Conservation (phyloP, 30 jellyfish, hydroid and myxozoan species). For the Pseudorhiza aurosa region DNA sequence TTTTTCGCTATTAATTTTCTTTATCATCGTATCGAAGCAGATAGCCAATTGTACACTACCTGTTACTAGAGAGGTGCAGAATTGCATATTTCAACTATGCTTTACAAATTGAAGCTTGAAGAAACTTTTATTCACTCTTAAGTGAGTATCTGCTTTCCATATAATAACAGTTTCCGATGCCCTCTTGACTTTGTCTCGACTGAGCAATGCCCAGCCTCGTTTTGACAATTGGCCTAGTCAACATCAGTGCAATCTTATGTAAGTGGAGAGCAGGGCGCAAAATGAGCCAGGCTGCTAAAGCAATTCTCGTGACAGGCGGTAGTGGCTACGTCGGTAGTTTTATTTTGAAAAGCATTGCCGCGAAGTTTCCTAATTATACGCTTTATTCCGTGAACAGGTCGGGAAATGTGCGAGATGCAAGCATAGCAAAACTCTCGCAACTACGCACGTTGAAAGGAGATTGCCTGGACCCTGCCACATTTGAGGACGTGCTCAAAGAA, state of each 20-base stretch:
- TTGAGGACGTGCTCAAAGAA: constrained; percentile 48
- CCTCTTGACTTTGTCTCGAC: too few relatives aligned
- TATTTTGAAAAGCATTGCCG: constrained; percentile 53
- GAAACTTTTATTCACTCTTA: too few relatives aligned
- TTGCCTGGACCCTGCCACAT: constrained; percentile 62
- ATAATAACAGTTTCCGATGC: too few relatives aligned
- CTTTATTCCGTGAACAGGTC: constrained; percentile 62
- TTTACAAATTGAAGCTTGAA: too few relatives aligned
- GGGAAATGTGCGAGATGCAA: constrained; percentile 54
- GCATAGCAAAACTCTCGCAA: constrained; percentile 28
- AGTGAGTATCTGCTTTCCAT: too few relatives aligned
- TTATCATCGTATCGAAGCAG: too few relatives aligned
- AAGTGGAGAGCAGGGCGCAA: background rate
- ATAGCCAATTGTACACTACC: too few relatives aligned
- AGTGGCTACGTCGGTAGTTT: constrained; percentile 76
- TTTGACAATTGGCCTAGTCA: constrained; percentile 11
- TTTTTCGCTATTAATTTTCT: too few relatives aligned
- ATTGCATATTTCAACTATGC: too few relatives aligned
- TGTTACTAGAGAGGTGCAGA: too few relatives aligned
- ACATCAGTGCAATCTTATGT: too few relatives aligned
- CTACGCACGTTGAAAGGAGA: constrained; percentile 46
- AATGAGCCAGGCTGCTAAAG: constrained; percentile 27
- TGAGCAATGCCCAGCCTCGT: constrained; percentile 35
- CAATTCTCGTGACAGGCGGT: constrained; percentile 72
- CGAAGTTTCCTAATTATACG: constrained; percentile 54